Conservation (phyloP, 2,888 invertebrate species). For the Coecobrya sp. region DNA sequence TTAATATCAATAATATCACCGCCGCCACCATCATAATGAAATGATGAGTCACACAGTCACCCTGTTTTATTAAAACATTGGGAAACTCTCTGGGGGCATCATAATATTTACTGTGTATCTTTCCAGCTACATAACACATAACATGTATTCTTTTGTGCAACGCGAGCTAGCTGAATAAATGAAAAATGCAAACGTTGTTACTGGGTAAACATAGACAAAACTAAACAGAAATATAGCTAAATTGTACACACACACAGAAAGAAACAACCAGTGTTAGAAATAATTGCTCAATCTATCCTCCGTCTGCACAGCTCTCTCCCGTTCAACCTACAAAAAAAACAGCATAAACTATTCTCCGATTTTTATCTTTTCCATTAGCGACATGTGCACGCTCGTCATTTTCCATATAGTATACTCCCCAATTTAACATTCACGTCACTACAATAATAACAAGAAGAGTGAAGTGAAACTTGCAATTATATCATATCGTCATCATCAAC, state of each 20-base stretch:
- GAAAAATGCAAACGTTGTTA: background rate
- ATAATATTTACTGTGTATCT: background rate
- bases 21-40: conserved; percentile 4
- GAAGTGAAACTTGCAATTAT: conserved; percentile 50
- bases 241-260: background rate
- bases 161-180: background rate
- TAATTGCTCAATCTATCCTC: conserved; percentile 22
- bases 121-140: background rate
- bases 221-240: background rate
- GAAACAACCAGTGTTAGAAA: background rate
- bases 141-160: background rate
- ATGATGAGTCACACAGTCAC: conserved; percentile 57
- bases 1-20: conserved; percentile 29
- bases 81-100: conserved; percentile 9
- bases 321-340: background rate
- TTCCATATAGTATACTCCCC: background rate
- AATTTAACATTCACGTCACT: conserved; percentile 9
- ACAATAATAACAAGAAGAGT: background rate
- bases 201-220: background rate
- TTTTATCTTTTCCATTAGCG: conserved; percentile 57
- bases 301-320: background rate
- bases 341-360: background rate
- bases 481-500: background rate
- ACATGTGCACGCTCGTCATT: conserved; percentile 34
- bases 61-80: conserved; percentile 24